These are phyloP conservation scores for Campylomormyrus tamandua DNA, from an alignment of 2,113 vertebrate genomes.

Conservation along the genomic window DNA sequence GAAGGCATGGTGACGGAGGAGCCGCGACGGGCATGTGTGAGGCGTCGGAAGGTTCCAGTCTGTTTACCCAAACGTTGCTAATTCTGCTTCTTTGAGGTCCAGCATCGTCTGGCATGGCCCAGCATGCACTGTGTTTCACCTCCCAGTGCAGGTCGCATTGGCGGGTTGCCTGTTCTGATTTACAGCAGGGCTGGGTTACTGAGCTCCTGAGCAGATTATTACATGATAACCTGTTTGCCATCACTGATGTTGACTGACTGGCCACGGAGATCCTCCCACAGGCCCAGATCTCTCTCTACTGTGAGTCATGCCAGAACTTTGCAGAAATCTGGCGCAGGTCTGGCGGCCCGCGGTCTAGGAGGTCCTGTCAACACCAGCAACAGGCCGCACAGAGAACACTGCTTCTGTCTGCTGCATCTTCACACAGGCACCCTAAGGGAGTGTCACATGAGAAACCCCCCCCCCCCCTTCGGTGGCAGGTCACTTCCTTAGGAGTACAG, in stretches of 20 bases:
- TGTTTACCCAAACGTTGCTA: background rate
- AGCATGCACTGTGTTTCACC: background rate
- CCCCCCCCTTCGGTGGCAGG: background rate
- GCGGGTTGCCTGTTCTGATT: background rate
- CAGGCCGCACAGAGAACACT: background rate
- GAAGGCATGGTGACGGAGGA: background rate
- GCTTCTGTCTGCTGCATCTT: background rate
- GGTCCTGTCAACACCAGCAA: background rate
- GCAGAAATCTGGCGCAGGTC: background rate
- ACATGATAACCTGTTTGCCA: background rate
- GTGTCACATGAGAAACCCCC: background rate
- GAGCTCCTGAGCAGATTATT: background rate
- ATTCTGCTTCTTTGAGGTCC: background rate
- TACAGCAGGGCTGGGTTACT: background rate
- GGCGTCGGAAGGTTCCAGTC: background rate
- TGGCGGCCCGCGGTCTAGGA: background rate
- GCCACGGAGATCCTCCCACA: background rate
- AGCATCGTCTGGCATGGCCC: background rate
- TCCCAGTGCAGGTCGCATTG: background rate
- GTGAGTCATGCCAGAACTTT: background rate
- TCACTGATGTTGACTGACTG: slow-evolving; percentile 1
- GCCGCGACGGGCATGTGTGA: background rate
- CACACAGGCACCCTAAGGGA: background rate
- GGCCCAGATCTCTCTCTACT: background rate
- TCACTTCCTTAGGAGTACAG: background rate